Conservation (phyloP, 2,113 vertebrate species). For the Eclectus roratus region DNA sequence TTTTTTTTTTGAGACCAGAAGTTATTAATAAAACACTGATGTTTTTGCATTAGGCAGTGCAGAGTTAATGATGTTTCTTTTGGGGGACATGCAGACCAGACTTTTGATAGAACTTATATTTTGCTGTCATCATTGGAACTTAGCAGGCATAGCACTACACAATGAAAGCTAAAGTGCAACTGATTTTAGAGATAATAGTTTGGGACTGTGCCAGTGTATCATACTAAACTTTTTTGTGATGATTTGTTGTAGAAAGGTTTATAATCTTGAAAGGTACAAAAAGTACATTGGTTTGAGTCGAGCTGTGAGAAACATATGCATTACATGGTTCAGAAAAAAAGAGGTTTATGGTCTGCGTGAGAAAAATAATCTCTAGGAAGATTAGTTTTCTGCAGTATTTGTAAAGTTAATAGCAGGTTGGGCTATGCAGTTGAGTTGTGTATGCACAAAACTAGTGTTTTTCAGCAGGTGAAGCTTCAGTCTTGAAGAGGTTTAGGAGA, state of each 20-base stretch:
- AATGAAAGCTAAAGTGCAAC: not conserved
- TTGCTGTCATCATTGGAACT: not conserved
- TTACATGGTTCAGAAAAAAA: not conserved
- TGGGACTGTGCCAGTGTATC: not conserved
- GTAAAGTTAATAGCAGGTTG: not conserved
- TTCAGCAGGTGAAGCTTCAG: not conserved
- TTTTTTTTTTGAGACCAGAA: not conserved
- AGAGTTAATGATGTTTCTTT: not conserved
- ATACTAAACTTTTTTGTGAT: not conserved
- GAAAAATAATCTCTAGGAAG: constrained; percentile 9
- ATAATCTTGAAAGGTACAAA: not conserved
- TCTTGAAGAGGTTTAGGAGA: not conserved
- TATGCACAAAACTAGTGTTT: not conserved
- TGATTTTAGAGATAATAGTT: not conserved
- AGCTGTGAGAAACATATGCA: not conserved
- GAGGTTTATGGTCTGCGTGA: not conserved
- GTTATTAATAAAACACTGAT: not conserved
- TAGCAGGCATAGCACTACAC: not conserved
- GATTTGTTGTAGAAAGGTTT: not conserved
- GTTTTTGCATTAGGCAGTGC: not conserved
- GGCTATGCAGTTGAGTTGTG: not conserved
- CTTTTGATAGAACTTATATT: not conserved
- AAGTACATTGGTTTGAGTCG: not conserved
- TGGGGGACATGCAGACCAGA: not conserved
- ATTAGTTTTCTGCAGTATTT: not conserved